Evolutionary conservation across 2,113 vertebrate species (phyloP), one percentile per base, ranked within the genome.

Genomic region (Semnornis frantzii): DNA sequence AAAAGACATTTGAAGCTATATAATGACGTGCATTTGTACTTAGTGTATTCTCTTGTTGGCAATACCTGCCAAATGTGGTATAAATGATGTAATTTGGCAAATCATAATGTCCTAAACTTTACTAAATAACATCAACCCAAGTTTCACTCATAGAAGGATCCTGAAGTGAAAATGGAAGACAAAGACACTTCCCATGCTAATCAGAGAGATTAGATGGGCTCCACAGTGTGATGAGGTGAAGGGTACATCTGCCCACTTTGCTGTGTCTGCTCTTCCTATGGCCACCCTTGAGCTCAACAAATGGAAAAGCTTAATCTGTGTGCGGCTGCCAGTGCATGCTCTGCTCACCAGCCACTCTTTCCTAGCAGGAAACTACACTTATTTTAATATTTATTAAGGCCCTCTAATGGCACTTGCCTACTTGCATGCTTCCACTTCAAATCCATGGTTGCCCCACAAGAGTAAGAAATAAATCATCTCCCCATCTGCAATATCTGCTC

Each of bases 311-410:
- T 58, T 78, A 39, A 90, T 86, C 75, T 82, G 44, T 81, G 89
- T 68, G 33, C 73, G 92, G 86, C 87, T 93, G 81, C 44, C 44
- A 74, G 82, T 2, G 0, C 31, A 57, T 80, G 42, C 54, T 78
- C 64, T 46, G 44, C 62, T 91, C 62, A 69, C 46, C 68, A 87
- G 85, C 42, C 75, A 59, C 19, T 52, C 44, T 12, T 86, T 71
- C 87, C 50, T 15, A 81, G 76, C 44, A 70, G 74, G 70, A 87
- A 95, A 85, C 21, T 33, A 87, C 3, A 6, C 55, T 66, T 44
- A 37, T 73, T 70, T 92, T 90, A 89, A 85, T 92, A 94, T 92
- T 97, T 94, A 94, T 94, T 85, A 93, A 64, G 66, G 71, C 46
- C 8, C 15, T 80, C 30, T 94, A 95, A 94, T 34, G 33, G 65